Base-by-base conservation (phyloP, 2,888 invertebrate genomes). In the Hemicrepidius hirtus region DNA sequence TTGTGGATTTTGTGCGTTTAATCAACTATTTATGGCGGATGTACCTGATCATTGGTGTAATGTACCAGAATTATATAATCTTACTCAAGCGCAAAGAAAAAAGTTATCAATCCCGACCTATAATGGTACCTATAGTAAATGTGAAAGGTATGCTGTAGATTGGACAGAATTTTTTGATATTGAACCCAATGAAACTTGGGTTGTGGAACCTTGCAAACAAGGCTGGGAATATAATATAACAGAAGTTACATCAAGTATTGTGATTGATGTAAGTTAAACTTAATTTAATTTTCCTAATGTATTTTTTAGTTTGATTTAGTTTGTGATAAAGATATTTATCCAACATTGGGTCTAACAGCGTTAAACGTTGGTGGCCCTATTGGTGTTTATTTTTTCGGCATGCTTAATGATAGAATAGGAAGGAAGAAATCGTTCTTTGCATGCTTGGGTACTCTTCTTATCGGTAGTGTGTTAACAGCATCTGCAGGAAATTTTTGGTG, bases 1-100 rank as follows among this genome's bases (percentile, higher is more conserved):
- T 0, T 96, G 96, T 82, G 96, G 96, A 32, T 97, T 96, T 86
- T 94, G 95, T 85, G 96, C 96, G 3, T 96, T 97, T 86, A 97
- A 96, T 87, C 97, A 97, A 87, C 89, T 97, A 40, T 97, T 97
- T 87, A 96, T 97, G 94, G 92, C 96, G 3, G 94, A 95, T 80
- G 91, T 92, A 37, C 97, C 97, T 0, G 92, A 93, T 49, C 94
- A 96, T 87, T 96, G 96, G 95, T 97, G 97, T 83, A 88, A 86
- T 74, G 90, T 95, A 21, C 93, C 94, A 0, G 91, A 92, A 77
- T 86, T 96, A 69, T 71, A 79, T 3, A 89, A 90, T 82, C 84
- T 93, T 59, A 88, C 91, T 4, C 83, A 86, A 75, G 88, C 90
- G 64, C 87, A 91, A 81, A 87, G 92, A 68, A 91, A 90, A 86